These are phyloP conservation scores for Mystacides longicornis DNA, from an alignment of 2,888 invertebrate genomes.

Conservation along the genomic window DNA sequence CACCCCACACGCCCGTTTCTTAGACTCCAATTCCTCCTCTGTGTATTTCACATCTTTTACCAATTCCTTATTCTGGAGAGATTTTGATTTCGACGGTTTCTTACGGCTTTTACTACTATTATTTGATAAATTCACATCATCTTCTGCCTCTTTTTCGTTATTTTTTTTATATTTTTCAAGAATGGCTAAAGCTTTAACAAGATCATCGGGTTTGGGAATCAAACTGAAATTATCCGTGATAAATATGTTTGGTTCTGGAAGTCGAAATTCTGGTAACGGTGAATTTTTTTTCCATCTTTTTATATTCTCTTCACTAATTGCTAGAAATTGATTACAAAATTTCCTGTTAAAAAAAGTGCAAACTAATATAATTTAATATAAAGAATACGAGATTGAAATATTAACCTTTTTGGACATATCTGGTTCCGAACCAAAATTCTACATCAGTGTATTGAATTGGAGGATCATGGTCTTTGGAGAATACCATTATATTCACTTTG, in stretches of 20 bases:
- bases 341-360: not conserved
- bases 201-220: constrained; percentile 39
- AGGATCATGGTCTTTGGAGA: constrained; percentile 53
- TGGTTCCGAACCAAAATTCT: constrained; percentile 81
- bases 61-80: not conserved
- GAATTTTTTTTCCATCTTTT: constrained; percentile 53
- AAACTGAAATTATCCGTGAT: constrained; percentile 64
- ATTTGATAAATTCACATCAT: not conserved
- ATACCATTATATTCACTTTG: constrained; percentile 61
- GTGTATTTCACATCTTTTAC: not conserved
- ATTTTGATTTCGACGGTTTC: too few relatives aligned
- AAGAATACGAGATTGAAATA: too few relatives aligned
- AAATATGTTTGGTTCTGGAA: constrained; percentile 67
- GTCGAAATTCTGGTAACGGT: constrained; percentile 51
- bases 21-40: not conserved
- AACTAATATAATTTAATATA: not conserved
- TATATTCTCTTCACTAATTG: constrained; percentile 57
- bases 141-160: constrained; percentile 33
- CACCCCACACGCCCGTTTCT: not conserved
- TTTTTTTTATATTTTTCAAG: constrained; percentile 19
- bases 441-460: constrained; percentile 51
- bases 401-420: constrained; percentile 60
- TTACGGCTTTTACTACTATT: too few relatives aligned
- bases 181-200: not conserved
- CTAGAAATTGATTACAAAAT: constrained; percentile 31